These are phyloP conservation scores for Tolypeutes matacus DNA, from an alignment of 2,797 vertebrate species.

Conservation along the genomic window DNA sequence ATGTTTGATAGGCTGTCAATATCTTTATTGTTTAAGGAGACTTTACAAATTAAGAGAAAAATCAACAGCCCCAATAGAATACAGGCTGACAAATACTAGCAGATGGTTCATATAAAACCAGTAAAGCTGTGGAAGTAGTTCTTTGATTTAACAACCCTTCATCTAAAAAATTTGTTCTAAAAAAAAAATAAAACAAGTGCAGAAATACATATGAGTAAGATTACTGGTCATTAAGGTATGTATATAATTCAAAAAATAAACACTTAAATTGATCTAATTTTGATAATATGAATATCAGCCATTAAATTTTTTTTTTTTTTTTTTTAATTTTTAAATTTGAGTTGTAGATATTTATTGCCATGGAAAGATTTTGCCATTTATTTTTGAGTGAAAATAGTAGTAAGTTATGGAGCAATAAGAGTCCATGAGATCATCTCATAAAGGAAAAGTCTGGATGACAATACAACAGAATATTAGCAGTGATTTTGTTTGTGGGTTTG, in stretches of 20 bases:
- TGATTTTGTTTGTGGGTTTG: not conserved
- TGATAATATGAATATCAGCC: not conserved
- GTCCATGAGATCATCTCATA: not conserved
- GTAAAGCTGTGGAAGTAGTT: not conserved
- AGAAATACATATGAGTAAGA: not conserved
- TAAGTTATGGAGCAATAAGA: not conserved
- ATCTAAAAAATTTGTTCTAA: not conserved
- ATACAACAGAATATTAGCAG: not conserved
- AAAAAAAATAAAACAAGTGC: not conserved
- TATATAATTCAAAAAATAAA: not conserved
- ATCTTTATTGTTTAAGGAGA: not conserved
- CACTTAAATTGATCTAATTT: not conserved
- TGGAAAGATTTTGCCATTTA: not conserved
- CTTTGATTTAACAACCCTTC: not conserved
- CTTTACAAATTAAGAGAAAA: not conserved
- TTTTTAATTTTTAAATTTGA: not conserved
- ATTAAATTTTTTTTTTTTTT: not conserved
- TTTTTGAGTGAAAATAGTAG: slow-evolving; percentile 13
- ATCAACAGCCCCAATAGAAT: not conserved
- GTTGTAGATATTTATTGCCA: not conserved
- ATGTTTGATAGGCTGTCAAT: not conserved
- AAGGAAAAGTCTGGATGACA: not conserved
- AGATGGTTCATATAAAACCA: not conserved
- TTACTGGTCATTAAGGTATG: not conserved
- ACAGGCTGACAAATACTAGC: not conserved